Evolutionary conservation across 2,888 invertebrate genomes (phyloP).

Genomic region (Trissolcus brochymenae): DNA sequence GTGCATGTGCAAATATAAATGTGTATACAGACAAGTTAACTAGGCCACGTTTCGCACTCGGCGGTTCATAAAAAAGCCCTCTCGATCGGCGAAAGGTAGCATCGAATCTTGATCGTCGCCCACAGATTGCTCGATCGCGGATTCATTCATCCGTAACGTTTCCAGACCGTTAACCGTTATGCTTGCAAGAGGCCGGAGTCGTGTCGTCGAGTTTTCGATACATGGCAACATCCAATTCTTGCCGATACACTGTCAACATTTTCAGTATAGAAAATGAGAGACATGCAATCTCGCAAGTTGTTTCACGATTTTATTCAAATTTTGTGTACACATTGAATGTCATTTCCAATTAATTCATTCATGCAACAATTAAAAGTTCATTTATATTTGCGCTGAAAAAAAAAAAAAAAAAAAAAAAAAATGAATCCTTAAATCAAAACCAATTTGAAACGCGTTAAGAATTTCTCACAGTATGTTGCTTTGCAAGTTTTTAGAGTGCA

Average conservation of each 20-base stretch:
- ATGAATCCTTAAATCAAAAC: too few relatives aligned
- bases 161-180: conserved; percentile 63
- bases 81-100: conserved; percentile 37
- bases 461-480: background rate
- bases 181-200: conserved; percentile 56
- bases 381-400: too few relatives aligned
- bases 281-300: too few relatives aligned
- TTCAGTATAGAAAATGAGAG: background rate
- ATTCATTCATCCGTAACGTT: conserved; percentile 64
- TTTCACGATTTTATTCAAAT: too few relatives aligned
- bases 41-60: conserved; percentile 1
- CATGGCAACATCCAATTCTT: background rate
- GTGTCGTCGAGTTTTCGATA: conserved; percentile 26
- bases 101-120: conserved; percentile 53
- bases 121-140: conserved; percentile 44
- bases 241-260: background rate
- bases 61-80: conserved; percentile 21
- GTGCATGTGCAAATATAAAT: background rate
- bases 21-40: conserved; percentile 5
- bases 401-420: too few relatives aligned
- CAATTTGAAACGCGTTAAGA: too few relatives aligned
- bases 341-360: too few relatives aligned
- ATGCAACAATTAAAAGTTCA: too few relatives aligned
- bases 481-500: background rate
- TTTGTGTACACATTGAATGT: too few relatives aligned